Evolutionary conservation across 2,797 vertebrate species (phyloP).

Genomic region (Pangasius macronema): DNA sequence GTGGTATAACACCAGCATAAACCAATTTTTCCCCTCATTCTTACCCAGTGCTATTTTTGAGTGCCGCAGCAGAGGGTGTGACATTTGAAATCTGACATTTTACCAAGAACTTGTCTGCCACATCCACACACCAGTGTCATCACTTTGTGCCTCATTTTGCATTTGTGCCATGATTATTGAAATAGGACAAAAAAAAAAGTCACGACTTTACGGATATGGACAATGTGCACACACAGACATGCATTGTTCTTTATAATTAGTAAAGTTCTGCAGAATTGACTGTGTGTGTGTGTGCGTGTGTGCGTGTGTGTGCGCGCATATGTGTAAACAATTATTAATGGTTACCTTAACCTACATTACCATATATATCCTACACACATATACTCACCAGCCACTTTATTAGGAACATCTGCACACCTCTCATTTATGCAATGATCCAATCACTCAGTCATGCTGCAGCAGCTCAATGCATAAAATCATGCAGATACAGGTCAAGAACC

Average conservation of each 20-base stretch:
- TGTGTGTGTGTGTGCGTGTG: no score
- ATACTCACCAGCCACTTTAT: background rate
- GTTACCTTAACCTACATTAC: background rate
- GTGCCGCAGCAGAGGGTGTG: slow-evolving; percentile 5
- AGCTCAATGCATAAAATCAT: background rate
- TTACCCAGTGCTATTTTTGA: slow-evolving; percentile 6
- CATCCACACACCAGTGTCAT: slow-evolving; percentile 3
- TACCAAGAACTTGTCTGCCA: slow-evolving; percentile 11
- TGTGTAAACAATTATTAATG: background rate
- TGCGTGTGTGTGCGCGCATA: no score
- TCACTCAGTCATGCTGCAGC: background rate
- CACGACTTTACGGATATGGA: background rate
- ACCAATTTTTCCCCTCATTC: background rate
- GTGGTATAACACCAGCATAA: background rate
- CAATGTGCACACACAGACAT: background rate
- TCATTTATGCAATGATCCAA: background rate
- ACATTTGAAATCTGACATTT: slow-evolving; percentile 18
- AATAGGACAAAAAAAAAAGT: background rate
- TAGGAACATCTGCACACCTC: background rate
- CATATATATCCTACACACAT: background rate
- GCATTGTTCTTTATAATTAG: background rate
- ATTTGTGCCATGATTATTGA: background rate
- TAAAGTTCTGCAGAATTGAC: background rate
- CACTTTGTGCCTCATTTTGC: background rate
- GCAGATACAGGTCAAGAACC: background rate